These are phyloP conservation scores for Falcaria lacertinaria DNA, from an alignment of 2,888 invertebrate genomes.

Conservation along the genomic window DNA sequence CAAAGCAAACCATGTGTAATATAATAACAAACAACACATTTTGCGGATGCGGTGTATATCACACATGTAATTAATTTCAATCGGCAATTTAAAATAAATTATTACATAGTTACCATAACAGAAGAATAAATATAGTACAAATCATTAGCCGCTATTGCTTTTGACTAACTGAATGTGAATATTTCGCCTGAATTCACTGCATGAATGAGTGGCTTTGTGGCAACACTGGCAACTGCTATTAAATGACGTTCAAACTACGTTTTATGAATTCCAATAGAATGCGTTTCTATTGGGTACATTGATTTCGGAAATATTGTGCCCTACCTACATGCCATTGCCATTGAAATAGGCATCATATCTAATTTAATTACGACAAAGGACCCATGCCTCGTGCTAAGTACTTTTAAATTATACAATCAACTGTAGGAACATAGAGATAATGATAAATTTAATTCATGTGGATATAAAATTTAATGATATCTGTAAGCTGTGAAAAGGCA, in stretches of 20 bases:
- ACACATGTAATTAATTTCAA: too few relatives aligned
- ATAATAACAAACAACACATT: too few relatives aligned
- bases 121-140: background rate
- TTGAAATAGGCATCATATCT: too few relatives aligned
- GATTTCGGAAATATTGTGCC: background rate
- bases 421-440: background rate
- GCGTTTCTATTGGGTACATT: constrained; percentile 19
- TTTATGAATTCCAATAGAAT: constrained; percentile 35
- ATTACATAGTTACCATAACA: too few relatives aligned
- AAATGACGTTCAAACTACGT: constrained; percentile 23
- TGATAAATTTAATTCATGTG: background rate
- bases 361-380: too few relatives aligned
- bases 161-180: constrained; percentile 60
- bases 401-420: too few relatives aligned
- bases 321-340: background rate
- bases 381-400: too few relatives aligned
- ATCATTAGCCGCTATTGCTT: constrained; percentile 24
- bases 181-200: constrained; percentile 50
- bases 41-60: too few relatives aligned
- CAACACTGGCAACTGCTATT: constrained; percentile 35
- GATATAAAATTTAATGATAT: background rate
- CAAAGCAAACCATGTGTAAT: too few relatives aligned
- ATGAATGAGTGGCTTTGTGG: constrained; percentile 48
- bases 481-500: background rate
- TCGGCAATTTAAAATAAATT: too few relatives aligned